A percentile compares a stretch with the other conserved stretches of the same genome.
phyloP scores from a whole-genome alignment of 2,113 vertebrate species.

The Silurus asotus region DNA sequence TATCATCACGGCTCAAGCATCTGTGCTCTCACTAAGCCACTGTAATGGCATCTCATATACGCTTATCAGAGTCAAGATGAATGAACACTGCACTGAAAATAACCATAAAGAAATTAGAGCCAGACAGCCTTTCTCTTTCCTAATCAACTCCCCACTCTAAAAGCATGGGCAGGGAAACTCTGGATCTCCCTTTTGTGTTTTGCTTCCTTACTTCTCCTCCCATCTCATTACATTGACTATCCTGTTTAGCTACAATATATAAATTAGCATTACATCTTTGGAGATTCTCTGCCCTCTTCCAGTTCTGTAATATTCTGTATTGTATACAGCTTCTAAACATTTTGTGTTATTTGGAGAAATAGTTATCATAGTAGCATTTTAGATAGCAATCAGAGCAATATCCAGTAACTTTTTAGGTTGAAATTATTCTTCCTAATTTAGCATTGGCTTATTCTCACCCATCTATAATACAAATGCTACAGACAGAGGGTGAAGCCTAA shows the following conservation, averaged over 20 bases:
- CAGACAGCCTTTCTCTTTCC: slow-evolving; percentile 21
- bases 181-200: slow-evolving; percentile 19
- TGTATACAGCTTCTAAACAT: not conserved
- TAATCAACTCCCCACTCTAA: slow-evolving; percentile 47
- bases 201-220: slow-evolving; percentile 12
- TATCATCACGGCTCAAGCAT: slow-evolving; percentile 29
- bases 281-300: not conserved
- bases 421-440: not conserved
- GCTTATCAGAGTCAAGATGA: slow-evolving; percentile 46
- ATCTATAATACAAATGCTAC: not conserved
- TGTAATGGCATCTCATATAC: slow-evolving; percentile 35
- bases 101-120: slow-evolving; percentile 44
- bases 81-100: slow-evolving; percentile 44
- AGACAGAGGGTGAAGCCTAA: not conserved
- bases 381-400: no score
- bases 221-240: slow-evolving; percentile 26
- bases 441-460: not conserved
- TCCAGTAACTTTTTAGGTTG: not conserved
- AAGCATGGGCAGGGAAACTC: slow-evolving; percentile 23
- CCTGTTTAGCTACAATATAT: not conserved
- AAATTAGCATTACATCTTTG: not conserved
- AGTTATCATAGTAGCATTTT: not conserved
- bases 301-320: not conserved
- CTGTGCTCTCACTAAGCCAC: slow-evolving; percentile 31
- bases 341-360: not conserved